Base-by-base conservation (phyloP, 2,888 invertebrate species). In the Cephus rjabovi region DNA sequence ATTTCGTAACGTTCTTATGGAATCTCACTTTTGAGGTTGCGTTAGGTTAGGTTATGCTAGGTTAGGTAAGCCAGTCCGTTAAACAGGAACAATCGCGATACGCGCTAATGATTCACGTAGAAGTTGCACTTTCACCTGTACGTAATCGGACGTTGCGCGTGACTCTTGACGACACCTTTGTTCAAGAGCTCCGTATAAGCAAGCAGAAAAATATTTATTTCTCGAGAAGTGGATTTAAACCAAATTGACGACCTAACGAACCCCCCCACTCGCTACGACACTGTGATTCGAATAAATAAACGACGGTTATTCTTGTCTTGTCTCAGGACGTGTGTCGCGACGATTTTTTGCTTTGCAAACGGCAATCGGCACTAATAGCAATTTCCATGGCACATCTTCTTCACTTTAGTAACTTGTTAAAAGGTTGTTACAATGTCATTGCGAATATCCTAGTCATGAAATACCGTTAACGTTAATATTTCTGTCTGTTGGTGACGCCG, bases 51-150 rank as follows among this genome's bases (percentile, higher is more conserved):
- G 23, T 56, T 23, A 56, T 23, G 23, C 56, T 56, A 56, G 23
- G 56, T 56, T 56, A 56, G 56, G 56, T 56, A 56, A 56, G 56
- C 2, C 56, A 23, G 56, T 56, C 56, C 56, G 23, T 56, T 56
- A 56, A 23, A 56, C 56, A 56, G 56, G 56, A 56, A 56, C 56
- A 56, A 56, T 56, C 56, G 23, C 56, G 56, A 56, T 56, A 56
- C 56, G 56, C 23, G 56, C 56, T 56, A 56, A 56, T 3, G 56
- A 56, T 56, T 71, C 71, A 71, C 34, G 34, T 34, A 71, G 71
- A 56, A 75, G 81, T 78, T 78, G 78, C 76, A 81, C 81, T 81
- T 81, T 81, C 81, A 80, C 81, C 80, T 78, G 81, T 68, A 77
- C 78, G 81, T 81, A 81, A 81, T 81, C 74, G 79, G 75, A 75